phyloP scores from a whole-genome alignment of 2,797 vertebrate genomes.

The Ctenopoma kingsleyae region DNA sequence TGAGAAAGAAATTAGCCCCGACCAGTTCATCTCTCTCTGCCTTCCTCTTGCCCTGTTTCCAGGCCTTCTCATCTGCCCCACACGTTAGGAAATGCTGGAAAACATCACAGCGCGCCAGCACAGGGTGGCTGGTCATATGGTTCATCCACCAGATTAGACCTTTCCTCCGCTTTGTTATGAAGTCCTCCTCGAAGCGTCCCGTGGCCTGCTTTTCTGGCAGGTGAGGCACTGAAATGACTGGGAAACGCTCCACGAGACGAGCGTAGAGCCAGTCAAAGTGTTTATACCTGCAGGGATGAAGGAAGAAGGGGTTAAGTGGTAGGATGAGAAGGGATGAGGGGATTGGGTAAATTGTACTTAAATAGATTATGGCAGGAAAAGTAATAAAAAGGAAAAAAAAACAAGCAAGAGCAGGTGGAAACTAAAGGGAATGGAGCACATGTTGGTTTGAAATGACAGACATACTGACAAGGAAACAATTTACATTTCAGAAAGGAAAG shows the following conservation, averaged over 20 bases:
- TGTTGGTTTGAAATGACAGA: slow-evolving; percentile 19
- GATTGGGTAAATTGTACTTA: background rate
- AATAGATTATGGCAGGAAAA: background rate
- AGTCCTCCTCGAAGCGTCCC: slow-evolving; percentile 97
- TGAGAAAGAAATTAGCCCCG: slow-evolving; percentile 96
- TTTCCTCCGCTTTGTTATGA: slow-evolving; percentile 95
- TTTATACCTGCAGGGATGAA: slow-evolving; percentile 85
- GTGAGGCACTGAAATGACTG: slow-evolving; percentile 95
- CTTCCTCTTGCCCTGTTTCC: slow-evolving; percentile 97
- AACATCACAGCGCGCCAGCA: slow-evolving; percentile 93
- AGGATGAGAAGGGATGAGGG: background rate
- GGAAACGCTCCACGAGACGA: slow-evolving; percentile 94
- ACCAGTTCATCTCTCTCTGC: slow-evolving; percentile 96
- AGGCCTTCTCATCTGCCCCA: slow-evolving; percentile 92
- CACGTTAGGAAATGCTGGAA: slow-evolving; percentile 98
- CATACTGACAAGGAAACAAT: slow-evolving; percentile 32
- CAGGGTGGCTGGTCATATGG: slow-evolving; percentile 96
- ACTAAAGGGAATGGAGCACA: slow-evolving; percentile 6
- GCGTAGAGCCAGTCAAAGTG: slow-evolving; percentile 98
- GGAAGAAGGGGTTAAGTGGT: background rate
- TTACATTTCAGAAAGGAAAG: slow-evolving; percentile 25
- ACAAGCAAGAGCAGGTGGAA: slow-evolving; percentile 7
- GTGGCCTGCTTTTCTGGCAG: slow-evolving; percentile 97
- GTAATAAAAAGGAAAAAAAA: background rate
- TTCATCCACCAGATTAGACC: slow-evolving; percentile 99